Evolutionary conservation across 2,113 vertebrate species (phyloP).

Genomic region (Datnioides undecimradiatus): DNA sequence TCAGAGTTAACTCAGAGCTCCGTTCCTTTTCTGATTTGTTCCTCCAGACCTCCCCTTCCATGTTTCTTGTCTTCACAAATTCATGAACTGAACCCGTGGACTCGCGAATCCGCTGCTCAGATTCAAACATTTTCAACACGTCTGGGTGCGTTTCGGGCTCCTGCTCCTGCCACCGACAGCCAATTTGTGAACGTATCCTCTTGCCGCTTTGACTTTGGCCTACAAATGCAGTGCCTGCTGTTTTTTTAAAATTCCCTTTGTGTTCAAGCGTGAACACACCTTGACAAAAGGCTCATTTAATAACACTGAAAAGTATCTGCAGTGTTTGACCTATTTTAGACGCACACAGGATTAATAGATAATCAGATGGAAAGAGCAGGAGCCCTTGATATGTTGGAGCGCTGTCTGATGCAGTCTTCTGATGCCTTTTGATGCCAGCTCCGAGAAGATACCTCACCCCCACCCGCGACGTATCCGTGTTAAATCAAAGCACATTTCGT

Average conservation of each 20-base stretch:
- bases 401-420: slow-evolving; percentile 21
- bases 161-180: not conserved
- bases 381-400: not conserved
- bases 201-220: not conserved
- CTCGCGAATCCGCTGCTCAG: not conserved
- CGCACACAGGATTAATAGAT: slow-evolving; percentile 33
- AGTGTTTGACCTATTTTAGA: slow-evolving; percentile 52
- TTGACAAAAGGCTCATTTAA: not conserved
- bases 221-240: not conserved
- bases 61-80: not conserved
- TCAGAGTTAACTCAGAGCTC: not conserved
- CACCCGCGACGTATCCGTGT: slow-evolving; percentile 31
- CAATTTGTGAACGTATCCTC: not conserved
- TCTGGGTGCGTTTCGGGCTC: not conserved
- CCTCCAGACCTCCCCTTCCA: not conserved
- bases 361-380: slow-evolving; percentile 5
- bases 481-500: slow-evolving; percentile 55
- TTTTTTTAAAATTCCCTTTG: slow-evolving; percentile 19
- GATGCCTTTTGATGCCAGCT: slow-evolving; percentile 36
- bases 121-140: not conserved
- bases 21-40: not conserved
- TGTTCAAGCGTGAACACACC: not conserved
- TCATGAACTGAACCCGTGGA: not conserved
- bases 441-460: not conserved
- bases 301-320: not conserved